These are phyloP conservation scores for Oryzias dopingdopingensis DNA, from an alignment of 2,797 vertebrate species.

Conservation along the genomic window DNA sequence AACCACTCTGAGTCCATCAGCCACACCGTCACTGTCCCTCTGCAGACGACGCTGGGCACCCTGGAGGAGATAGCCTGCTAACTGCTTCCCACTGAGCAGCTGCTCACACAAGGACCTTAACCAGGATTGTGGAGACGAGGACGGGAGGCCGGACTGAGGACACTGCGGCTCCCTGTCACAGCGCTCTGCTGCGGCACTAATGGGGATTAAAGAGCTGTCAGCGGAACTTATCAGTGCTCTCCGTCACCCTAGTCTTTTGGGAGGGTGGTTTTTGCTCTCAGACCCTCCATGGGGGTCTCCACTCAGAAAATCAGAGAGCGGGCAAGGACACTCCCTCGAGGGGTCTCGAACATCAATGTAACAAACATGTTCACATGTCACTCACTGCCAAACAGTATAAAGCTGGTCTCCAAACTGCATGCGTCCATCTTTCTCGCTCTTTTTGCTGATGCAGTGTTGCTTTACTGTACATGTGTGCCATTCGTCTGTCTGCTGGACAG, in stretches of 20 bases:
- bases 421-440: constrained; percentile 68
- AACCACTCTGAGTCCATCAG: constrained; percentile 96
- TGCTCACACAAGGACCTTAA: constrained; percentile 33
- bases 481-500: constrained; percentile 47
- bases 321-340: constrained; percentile 13
- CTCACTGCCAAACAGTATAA: constrained; percentile 77
- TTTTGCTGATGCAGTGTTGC: constrained; percentile 66
- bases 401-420: constrained; percentile 73
- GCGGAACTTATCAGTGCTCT: constrained; percentile 50
- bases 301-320: constrained; percentile 38
- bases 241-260: constrained; percentile 43
- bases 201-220: constrained; percentile 65
- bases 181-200: constrained; percentile 50
- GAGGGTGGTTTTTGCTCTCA: constrained; percentile 37
- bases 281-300: constrained; percentile 31
- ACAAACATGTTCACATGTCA: constrained; percentile 60
- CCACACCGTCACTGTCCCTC: constrained; percentile 94
- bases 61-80: constrained; percentile 98
- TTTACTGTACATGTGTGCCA: constrained; percentile 63
- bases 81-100: constrained; percentile 66
- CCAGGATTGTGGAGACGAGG: constrained; percentile 35
- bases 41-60: constrained; percentile 92
- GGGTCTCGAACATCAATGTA: constrained; percentile 49
- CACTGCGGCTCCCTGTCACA: constrained; percentile 43
- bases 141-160: constrained; percentile 41